Evolutionary conservation across 2,888 invertebrate genomes (phyloP), one percentile per base, ranked within the genome.

Genomic region (Petrolisthes cinctipes): DNA sequence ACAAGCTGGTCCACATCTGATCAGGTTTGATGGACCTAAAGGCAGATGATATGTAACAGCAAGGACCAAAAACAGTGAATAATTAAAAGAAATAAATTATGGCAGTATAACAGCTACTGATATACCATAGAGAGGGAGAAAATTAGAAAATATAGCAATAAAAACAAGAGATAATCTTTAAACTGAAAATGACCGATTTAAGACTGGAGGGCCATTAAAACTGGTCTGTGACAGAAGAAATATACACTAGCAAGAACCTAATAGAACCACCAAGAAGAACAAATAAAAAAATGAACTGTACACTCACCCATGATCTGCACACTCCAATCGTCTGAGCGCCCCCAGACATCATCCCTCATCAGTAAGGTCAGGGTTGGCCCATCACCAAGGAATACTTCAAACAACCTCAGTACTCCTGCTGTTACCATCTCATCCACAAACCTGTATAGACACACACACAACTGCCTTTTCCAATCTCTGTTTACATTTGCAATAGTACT

Each of bases 331-430:
- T 11, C 20, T 0, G 89, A 82, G 2, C 87, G 76, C 5, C 86
- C 61, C 89, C 86, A 89, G 23, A 89, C 83, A n/a, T 89, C 89
- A 51, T 89, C 89, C 56, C 89, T 56, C 37, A 83, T 20, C 9
- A 89, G 85, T 51, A 89, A 54, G 4, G 68, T 57, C 7, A 89
- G 83, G n/a, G 76, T 82, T 11, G 89, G 89, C 0, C 56, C 73
- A 66, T 89, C 89, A 4, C 89, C 86, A 20, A 89, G 68, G 66
- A 89, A 75, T 20, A 86, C 83, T 23, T 89, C 89, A n/a, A 87
- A 87, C 6, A 89, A 85, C 3, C 87, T 61, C 51, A 89, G 81
- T 14, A 89, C 83, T 0, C 87, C 89, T 4, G 75, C 61, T 17
- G 85, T 87, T 17, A 82, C 79, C 57, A 86, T 68, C 83, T 89